Percentiles rank a stretch among this genome's conserved stretches.
These are phyloP conservation scores for Morus bassanus DNA, from an alignment of 2,797 vertebrate species.

Conservation along the genomic window DNA sequence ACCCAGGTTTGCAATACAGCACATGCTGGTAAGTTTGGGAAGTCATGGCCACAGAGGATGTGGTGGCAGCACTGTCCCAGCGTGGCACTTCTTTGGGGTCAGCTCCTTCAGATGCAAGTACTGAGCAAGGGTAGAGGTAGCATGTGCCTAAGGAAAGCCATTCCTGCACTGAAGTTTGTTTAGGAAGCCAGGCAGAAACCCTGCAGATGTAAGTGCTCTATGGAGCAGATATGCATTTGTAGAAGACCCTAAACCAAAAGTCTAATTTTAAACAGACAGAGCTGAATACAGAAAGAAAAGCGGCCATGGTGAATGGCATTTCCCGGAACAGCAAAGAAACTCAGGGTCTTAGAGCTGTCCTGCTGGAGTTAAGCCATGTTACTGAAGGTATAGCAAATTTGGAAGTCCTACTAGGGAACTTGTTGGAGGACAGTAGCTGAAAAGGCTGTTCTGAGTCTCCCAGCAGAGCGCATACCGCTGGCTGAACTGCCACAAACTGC, in stretches of 20 bases:
- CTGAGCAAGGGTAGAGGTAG: neutral
- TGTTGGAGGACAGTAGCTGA: neutral
- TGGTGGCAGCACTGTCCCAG: neutral
- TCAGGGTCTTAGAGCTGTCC: neutral
- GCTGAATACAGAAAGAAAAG: neutral
- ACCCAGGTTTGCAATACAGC: neutral
- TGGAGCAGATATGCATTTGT: neutral
- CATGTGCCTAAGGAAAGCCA: neutral
- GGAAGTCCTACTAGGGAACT: neutral
- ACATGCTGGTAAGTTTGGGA: neutral
- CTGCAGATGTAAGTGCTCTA: neutral
- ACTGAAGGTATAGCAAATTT: neutral
- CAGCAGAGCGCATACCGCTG: neutral
- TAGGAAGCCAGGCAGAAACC: neutral
- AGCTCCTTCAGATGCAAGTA: neutral
- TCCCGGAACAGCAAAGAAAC: neutral
- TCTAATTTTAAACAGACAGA: neutral
- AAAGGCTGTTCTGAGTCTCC: neutral
- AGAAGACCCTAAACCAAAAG: neutral
- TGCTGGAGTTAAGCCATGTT: neutral
- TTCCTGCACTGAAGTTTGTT: neutral
- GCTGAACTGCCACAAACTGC: neutral
- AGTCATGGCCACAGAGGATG: neutral
- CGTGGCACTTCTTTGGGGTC: neutral
- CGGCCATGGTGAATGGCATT: neutral